Conservation (phyloP, 2,888 invertebrate genomes). For the Campoletis raptor region DNA sequence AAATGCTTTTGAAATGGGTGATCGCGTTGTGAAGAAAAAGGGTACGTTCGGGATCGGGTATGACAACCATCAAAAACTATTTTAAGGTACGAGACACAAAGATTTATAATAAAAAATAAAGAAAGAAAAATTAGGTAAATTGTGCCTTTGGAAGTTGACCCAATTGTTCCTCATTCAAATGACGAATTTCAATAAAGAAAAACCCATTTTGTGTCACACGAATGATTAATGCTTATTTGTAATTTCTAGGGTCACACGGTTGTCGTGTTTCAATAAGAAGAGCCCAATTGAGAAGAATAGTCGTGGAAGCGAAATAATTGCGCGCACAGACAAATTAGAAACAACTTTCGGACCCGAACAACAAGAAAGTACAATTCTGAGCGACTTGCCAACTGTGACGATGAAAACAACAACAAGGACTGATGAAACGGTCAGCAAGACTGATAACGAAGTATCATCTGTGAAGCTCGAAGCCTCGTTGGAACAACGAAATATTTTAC, state of each 20-base stretch:
- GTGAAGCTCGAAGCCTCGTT: neutral
- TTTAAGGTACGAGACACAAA: constrained; percentile 25
- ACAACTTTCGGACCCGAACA: neutral
- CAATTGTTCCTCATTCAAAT: neutral
- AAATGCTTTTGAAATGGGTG: neutral
- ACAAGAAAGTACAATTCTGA: neutral
- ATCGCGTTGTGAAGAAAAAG: neutral
- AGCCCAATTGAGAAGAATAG: neutral
- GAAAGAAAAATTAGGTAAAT: neutral
- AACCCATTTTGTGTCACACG: neutral
- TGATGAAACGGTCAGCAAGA: neutral
- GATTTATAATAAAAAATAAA: constrained; percentile 11
- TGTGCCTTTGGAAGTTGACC: neutral
- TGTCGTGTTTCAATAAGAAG: constrained; percentile 2
- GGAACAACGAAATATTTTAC: neutral
- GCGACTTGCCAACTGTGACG: neutral
- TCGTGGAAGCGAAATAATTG: neutral
- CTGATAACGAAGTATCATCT: neutral
- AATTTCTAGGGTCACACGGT: constrained; percentile 33
- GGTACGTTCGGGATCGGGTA: neutral
- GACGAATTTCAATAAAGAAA: neutral
- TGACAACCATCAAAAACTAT: constrained; percentile 10
- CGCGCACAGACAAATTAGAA: neutral
- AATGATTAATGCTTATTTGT: constrained; percentile 26
- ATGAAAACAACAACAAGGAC: neutral